Percentiles rank a stretch among this genome's conserved stretches.
phyloP scores from a whole-genome alignment of 2,797 vertebrate genomes.

The Tenualosa ilisha region DNA sequence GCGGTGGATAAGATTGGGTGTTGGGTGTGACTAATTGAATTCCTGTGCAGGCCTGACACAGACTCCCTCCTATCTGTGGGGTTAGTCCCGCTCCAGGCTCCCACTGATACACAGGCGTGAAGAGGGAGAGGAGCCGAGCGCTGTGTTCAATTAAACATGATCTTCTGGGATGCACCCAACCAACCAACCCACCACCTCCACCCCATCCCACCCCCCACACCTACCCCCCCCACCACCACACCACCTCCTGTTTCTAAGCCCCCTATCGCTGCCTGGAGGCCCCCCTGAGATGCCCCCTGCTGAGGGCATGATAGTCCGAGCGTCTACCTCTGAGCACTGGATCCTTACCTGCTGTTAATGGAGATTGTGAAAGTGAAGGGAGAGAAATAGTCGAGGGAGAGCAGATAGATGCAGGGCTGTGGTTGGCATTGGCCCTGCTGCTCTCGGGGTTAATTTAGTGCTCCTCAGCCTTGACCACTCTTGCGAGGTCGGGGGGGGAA shows the following conservation, averaged over 20 bases:
- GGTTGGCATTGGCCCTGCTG: background rate
- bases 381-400: background rate
- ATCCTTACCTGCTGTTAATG: background rate
- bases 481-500: background rate
- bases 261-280: slow-evolving; percentile 18
- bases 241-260: slow-evolving; percentile 24
- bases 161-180: slow-evolving; percentile 34
- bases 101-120: slow-evolving; percentile 11
- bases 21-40: slow-evolving; percentile 47
- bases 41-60: slow-evolving; percentile 36
- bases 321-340: background rate
- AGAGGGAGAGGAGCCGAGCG: background rate
- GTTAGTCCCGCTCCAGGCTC: slow-evolving; percentile 20
- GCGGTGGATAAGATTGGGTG: slow-evolving; percentile 41
- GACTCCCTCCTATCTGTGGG: slow-evolving; percentile 34
- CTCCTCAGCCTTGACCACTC: background rate
- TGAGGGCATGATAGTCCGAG: background rate
- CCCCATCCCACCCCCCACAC: background rate
- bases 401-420: background rate
- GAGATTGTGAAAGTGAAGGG: background rate
- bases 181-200: background rate
- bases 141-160: slow-evolving; percentile 45
- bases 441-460: background rate
- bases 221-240: background rate
- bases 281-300: background rate